These are phyloP conservation scores for Drosophila mojavensis DNA, from an alignment of 1,140 invertebrate genomes.

Conservation along the genomic window DNA sequence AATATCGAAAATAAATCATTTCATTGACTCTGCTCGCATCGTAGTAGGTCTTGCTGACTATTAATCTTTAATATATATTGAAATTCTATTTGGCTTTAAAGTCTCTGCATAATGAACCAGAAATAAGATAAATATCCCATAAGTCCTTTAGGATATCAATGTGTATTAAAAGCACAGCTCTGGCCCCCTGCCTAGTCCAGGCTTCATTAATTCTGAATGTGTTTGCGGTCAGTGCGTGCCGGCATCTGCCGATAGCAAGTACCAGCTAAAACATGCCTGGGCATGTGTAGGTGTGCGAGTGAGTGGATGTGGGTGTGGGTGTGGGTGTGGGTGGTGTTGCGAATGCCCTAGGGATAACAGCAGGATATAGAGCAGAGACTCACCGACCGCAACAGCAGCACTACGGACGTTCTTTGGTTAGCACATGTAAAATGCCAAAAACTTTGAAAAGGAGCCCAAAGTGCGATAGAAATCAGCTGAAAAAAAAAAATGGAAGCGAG, in stretches of 20 bases:
- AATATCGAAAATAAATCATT: no score
- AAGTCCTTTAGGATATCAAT: neutral
- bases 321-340: neutral
- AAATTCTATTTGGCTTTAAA: neutral
- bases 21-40: no score
- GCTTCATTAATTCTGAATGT: constrained; percentile 23
- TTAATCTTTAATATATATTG: no score
- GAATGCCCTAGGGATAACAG: constrained; percentile 8
- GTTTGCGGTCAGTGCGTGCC: constrained; percentile 24
- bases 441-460: constrained; percentile 70
- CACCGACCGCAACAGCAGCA: constrained; percentile 18
- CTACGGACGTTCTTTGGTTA: constrained; percentile 54
- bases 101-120: neutral
- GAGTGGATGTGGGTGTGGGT: neutral
- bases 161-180: neutral
- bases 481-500: constrained; percentile 58
- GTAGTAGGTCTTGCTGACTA: no score
- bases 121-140: neutral
- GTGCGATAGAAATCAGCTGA: constrained; percentile 74
- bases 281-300: constrained; percentile 9
- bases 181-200: neutral
- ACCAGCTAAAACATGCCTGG: neutral
- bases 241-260: neutral
- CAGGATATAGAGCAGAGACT: neutral
- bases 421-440: constrained; percentile 79